Evolutionary conservation across 1,140 invertebrate species (phyloP).

Genomic region (Drosophila parabipectinata): DNA sequence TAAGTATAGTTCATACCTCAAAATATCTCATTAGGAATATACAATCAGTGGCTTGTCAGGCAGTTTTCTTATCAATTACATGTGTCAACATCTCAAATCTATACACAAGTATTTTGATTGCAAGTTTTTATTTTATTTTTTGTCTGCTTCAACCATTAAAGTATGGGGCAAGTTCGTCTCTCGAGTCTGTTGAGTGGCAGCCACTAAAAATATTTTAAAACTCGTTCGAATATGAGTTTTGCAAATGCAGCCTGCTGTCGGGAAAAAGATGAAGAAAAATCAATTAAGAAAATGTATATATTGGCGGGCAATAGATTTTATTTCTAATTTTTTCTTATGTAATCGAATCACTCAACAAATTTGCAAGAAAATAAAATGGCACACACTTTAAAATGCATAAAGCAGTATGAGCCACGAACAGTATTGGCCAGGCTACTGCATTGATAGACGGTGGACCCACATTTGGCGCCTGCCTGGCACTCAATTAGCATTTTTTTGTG

Average conservation of each 20-base stretch:
- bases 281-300: constrained; percentile 21
- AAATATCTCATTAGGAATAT: constrained; percentile 15
- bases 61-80: constrained; percentile 32
- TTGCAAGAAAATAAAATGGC: constrained; percentile 73
- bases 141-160: neutral
- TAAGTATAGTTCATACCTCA: neutral
- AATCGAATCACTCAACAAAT: constrained; percentile 72
- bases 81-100: constrained; percentile 17
- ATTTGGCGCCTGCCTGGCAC: constrained; percentile 57
- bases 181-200: constrained; percentile 9
- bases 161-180: constrained; percentile 27
- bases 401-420: constrained; percentile 8
- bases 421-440: constrained; percentile 29
- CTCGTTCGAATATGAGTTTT: constrained; percentile 20
- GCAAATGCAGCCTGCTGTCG: constrained; percentile 13
- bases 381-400: constrained; percentile 57
- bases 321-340: constrained; percentile 46
- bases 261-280: constrained; percentile 28
- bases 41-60: constrained; percentile 34
- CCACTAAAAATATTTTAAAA: constrained; percentile 13
- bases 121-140: constrained; percentile 18
- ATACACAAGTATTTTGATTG: constrained; percentile 39
- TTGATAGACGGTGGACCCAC: constrained; percentile 58
- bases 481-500: constrained; percentile 68
- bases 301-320: constrained; percentile 11